A percentile compares a stretch with the other conserved stretches of the same genome.
phyloP scores from a whole-genome alignment of 2,797 vertebrate species.

The Antrozous pallidus region DNA sequence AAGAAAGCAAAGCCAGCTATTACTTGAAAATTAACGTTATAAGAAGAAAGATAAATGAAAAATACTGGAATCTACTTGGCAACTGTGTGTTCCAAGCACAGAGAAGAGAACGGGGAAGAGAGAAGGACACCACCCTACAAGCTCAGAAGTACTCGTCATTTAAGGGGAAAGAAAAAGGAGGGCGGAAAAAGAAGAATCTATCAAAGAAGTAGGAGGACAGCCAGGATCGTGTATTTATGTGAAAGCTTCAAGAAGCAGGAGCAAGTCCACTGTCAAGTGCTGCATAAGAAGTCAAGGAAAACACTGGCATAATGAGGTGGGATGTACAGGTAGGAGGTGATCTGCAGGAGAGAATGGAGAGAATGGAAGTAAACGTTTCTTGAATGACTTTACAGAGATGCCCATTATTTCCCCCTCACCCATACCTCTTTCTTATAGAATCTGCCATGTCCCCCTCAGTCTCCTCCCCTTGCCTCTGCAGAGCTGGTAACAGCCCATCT shows the following conservation, averaged over 20 bases:
- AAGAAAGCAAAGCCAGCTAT: neutral
- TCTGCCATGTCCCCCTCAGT: neutral
- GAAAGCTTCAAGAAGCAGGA: neutral
- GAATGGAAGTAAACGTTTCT: neutral
- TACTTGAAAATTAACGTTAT: neutral
- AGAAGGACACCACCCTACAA: neutral
- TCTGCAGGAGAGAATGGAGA: neutral
- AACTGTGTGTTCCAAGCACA: neutral
- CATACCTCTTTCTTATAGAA: neutral
- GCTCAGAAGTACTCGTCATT: neutral
- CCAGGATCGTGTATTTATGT: accelerated
- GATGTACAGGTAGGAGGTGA: neutral
- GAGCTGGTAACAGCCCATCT: neutral
- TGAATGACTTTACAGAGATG: neutral
- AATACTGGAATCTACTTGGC: neutral
- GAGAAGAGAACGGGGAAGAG: neutral
- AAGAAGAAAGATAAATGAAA: neutral
- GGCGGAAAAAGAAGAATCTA: neutral
- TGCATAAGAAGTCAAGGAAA: neutral
- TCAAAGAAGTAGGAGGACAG: neutral
- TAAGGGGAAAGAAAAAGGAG: neutral
- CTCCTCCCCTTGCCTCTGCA: neutral
- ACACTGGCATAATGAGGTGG: neutral
- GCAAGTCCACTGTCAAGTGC: neutral
- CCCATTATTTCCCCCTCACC: neutral